Base-by-base conservation (phyloP, 1,140 invertebrate genomes). In the Heliconius melpomene region DNA sequence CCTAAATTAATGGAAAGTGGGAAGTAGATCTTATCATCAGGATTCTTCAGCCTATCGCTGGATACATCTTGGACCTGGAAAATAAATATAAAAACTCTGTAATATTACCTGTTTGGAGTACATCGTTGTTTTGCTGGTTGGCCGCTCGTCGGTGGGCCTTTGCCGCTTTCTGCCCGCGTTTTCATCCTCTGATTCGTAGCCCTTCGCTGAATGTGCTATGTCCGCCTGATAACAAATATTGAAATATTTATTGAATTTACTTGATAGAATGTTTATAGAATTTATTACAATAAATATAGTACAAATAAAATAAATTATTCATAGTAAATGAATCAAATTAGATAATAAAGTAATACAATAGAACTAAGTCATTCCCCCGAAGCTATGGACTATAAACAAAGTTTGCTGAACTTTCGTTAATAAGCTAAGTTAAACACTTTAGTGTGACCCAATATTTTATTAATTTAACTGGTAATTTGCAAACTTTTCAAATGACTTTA, bases 61-160 rank as follows among this genome's bases (percentile, higher is more conserved):
- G 5, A 46, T 46, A 16, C 40, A 46, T 3, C 0, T 13, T 16
- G 40, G 5, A 46, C 7, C 13, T 2, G 1, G 16, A 16, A 16
- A 40, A 40, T 40, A 13, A 13, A 13, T 40, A 46, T 8, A 46
- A 46, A 46, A 16, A 1, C 40, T 13, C 0, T 16, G 13, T 2
- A 46, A 46, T 20, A 26, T 60, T 90, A 98, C 98, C 93, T 98
- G 97, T 86, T 98, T 97, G 36, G 98, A 98, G 94, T 98, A 98
- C 83, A 98, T 95, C 46, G 97, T 97, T 76, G 96, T 95, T 86
- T 94, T 91, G 91, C 85, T 94, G 93, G 93, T 88, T 87, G 92
- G 92, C 93, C 95, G 89, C 91, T 95, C 88, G 90, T 95, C 87
- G 95, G 89, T 85, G 95, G 93, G 89, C 95, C 93, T 93, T 94